These are phyloP conservation scores for Sphaeramia orbicularis DNA, from an alignment of 2,797 vertebrate species.

Conservation along the genomic window DNA sequence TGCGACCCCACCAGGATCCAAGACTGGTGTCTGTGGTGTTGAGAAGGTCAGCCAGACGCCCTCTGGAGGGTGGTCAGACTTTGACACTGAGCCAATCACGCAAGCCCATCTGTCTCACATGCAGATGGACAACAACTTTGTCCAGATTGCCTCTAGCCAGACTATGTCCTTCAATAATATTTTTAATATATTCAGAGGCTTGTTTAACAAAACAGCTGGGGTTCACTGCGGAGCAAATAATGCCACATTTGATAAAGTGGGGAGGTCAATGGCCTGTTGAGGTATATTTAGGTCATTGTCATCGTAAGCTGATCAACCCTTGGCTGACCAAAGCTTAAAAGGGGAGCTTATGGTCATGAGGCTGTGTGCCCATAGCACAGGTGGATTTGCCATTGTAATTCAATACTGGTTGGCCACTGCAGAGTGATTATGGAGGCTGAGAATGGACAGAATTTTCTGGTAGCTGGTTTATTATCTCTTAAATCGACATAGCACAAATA, in stretches of 20 bases:
- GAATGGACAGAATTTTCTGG: too few species aligned
- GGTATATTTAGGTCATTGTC: constrained; percentile 78
- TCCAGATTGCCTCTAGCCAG: constrained; percentile 64
- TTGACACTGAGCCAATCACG: constrained; percentile 68
- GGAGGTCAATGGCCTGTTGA: constrained; percentile 56
- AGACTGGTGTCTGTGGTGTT: constrained; percentile 52
- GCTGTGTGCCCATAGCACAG: constrained; percentile 57
- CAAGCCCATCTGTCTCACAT: constrained; percentile 37
- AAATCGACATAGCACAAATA: too few species aligned
- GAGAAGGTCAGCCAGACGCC: constrained; percentile 79
- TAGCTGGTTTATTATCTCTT: too few species aligned
- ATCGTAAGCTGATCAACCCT: constrained; percentile 72
- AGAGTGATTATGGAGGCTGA: constrained; percentile 3
- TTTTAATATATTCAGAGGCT: constrained; percentile 67
- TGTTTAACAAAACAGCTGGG: constrained; percentile 72
- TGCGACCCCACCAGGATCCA: constrained; percentile 48
- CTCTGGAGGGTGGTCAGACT: constrained; percentile 67
- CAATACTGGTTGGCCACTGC: constrained; percentile 33
- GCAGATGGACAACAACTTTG: constrained; percentile 72
- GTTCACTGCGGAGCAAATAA: constrained; percentile 59
- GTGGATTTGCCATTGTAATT: constrained; percentile 70
- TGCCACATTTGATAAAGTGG: constrained; percentile 56
- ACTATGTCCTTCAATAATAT: constrained; percentile 63
- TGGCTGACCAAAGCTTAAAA: constrained; percentile 66
- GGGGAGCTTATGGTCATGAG: constrained; percentile 65